Base-by-base conservation (phyloP, 2,797 vertebrate species). In the Notamacropus eugenii region DNA sequence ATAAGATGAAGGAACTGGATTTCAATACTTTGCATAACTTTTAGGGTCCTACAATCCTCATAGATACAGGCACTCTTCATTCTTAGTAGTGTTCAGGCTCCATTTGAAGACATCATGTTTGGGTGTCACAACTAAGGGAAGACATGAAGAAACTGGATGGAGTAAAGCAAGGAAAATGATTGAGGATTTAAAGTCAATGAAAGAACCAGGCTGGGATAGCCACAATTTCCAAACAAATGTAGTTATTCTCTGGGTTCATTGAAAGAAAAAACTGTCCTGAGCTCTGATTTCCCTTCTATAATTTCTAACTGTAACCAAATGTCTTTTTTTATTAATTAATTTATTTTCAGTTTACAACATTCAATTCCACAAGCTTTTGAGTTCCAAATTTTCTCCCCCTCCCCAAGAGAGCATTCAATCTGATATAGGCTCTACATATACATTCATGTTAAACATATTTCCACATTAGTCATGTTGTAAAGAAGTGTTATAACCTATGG, bases 1-100 rank as follows among this genome's bases (percentile, higher is more conserved):
- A 40, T 55, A 74, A 62, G 94, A 94, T 92, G 5, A 59, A 95
- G 31, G 31, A 94, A 52, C 90, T 90, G 62, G 22, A 93, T 90
- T 92, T 96, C 95, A 54, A 95, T 54, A 58, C 31, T 24, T 13
- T 93, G 0, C 5, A 90, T 74, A 55, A 13, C 52, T 52, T 52
- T 52, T 52, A 82, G 95, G 28, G 58, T 58, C 57, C 9, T 58
- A 28, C 11, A 29, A 54, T 16, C 54, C 52, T 82, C 54, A n/a
- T 1, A 40, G 59, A 28, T 50, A 19, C 10, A 91, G 54, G 52
- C 40, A n/a, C 29, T 56, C 28, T 56, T 27, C 22, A 0, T 54
- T 90, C 59, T 57, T 93, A 56, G 90, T 0, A 55, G 52, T 5
- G 0, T 50, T 91, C 27, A 59, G 28, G 10, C 9, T 67, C 31